Percentiles rank a stretch among this genome's conserved stretches.
These are phyloP conservation scores for Pasiphila rectangulata DNA, from an alignment of 2,888 invertebrate genomes.

Conservation along the genomic window DNA sequence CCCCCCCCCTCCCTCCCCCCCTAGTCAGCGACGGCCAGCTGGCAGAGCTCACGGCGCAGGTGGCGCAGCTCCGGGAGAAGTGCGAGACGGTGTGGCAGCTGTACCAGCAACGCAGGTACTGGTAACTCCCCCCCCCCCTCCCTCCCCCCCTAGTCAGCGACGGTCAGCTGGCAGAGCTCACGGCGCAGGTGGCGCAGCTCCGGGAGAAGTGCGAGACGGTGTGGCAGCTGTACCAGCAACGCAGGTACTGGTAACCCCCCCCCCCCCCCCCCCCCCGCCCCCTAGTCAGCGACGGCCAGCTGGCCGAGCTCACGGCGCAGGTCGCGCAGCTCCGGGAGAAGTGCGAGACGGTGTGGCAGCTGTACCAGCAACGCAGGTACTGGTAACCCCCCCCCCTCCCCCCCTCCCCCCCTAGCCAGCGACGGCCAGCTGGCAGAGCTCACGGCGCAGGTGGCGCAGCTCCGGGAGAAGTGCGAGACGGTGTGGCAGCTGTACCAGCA, in stretches of 20 bases:
- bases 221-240: conserved; percentile 83
- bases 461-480: conserved; percentile 82
- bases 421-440: conserved; percentile 88
- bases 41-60: conserved; percentile 85
- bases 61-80: conserved; percentile 84
- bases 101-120: conserved; percentile 83
- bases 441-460: conserved; percentile 83
- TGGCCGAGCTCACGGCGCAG: conserved; percentile 86
- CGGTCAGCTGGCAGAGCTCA: conserved; percentile 87
- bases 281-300: no score
- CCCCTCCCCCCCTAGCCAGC: no score
- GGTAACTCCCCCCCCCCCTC: no score
- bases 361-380: conserved; percentile 83
- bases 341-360: conserved; percentile 71
- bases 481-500: conserved; percentile 83
- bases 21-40: no score
- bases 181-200: conserved; percentile 83
- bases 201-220: conserved; percentile 82
- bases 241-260: no score
- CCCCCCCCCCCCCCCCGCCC: no score
- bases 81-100: conserved; percentile 72
- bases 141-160: no score
- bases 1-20: no score
- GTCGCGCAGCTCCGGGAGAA: conserved; percentile 84
- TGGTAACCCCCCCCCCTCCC: no score